A percentile compares a stretch with the other conserved stretches of the same genome.
Evolutionary conservation across 2,888 invertebrate species (phyloP).

Genomic region (Oxyteleia sp.): DNA sequence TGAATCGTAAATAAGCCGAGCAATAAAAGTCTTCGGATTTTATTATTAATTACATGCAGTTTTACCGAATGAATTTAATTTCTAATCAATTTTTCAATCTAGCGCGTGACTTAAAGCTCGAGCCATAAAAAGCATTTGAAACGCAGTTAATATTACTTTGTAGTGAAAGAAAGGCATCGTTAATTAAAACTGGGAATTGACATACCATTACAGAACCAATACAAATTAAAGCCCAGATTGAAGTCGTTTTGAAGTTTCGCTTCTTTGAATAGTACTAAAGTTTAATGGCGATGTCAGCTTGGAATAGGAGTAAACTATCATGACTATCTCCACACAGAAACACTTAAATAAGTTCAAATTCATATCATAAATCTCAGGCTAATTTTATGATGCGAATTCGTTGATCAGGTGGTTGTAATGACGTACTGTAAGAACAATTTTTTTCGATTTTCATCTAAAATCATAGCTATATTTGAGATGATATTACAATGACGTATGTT

Average conservation of each 20-base stretch:
- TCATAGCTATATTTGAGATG: too few relatives aligned
- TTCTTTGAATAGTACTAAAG: conserved; percentile 50
- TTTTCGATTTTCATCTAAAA: too few relatives aligned
- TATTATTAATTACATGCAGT: conserved; percentile 24
- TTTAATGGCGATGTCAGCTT: conserved; percentile 49
- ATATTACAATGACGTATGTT: too few relatives aligned
- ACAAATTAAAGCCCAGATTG: conserved; percentile 44
- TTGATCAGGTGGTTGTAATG: neutral
- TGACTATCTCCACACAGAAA: conserved; percentile 15
- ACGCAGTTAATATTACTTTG: conserved; percentile 11
- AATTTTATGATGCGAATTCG: conserved; percentile 6
- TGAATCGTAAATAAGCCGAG: conserved; percentile 19
- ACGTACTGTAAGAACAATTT: too few relatives aligned
- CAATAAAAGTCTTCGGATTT: conserved; percentile 26
- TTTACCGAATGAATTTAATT: conserved; percentile 31
- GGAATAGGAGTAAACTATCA: conserved; percentile 35
- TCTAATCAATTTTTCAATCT: conserved; percentile 31
- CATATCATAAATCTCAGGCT: conserved; percentile 1
- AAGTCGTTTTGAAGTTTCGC: conserved; percentile 45
- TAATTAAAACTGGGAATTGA: conserved; percentile 45
- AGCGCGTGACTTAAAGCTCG: conserved; percentile 3
- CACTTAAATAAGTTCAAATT: conserved; percentile 27
- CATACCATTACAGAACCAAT: conserved; percentile 26
- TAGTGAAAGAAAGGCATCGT: conserved; percentile 11
- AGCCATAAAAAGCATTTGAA: conserved; percentile 29